A percentile compares a stretch with the other conserved stretches of the same genome.
Evolutionary conservation across 2,888 invertebrate species (phyloP).

Genomic region (Tenthredo amoena): DNA sequence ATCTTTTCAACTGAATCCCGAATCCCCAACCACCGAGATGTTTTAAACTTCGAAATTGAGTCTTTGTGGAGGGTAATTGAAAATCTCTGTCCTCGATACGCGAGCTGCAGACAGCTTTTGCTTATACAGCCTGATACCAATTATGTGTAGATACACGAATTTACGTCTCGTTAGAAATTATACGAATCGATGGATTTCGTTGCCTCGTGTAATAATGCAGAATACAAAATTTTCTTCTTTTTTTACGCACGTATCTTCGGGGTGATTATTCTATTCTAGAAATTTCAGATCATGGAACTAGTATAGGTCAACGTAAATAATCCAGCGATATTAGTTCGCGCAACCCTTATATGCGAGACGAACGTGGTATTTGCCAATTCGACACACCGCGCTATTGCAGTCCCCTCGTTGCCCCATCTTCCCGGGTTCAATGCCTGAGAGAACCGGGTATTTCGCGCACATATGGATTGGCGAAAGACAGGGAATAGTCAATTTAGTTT

Average conservation of each 20-base stretch:
- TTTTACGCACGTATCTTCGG: not conserved
- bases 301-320: conserved; percentile 38
- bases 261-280: not conserved
- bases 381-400: conserved; percentile 54
- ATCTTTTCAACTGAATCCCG: conserved; percentile 72
- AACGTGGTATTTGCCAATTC: conserved; percentile 63
- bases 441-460: not conserved
- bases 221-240: not conserved
- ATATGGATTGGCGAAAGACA: not conserved
- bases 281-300: conserved; percentile 52
- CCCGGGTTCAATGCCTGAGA: not conserved
- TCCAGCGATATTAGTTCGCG: not conserved
- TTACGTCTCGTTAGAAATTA: not conserved
- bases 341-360: conserved; percentile 56
- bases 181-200: not conserved
- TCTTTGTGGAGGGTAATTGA: conserved; percentile 76
- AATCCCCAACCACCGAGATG: conserved; percentile 62
- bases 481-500: not conserved
- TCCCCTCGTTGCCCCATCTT: conserved; percentile 23
- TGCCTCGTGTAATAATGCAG: not conserved
- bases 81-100: conserved; percentile 70
- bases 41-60: conserved; percentile 75
- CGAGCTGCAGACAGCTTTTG: not conserved
- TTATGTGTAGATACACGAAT: not conserved
- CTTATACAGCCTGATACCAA: not conserved